phyloP scores from a whole-genome alignment of 2,797 vertebrate genomes.

The Poecilia wingei region DNA sequence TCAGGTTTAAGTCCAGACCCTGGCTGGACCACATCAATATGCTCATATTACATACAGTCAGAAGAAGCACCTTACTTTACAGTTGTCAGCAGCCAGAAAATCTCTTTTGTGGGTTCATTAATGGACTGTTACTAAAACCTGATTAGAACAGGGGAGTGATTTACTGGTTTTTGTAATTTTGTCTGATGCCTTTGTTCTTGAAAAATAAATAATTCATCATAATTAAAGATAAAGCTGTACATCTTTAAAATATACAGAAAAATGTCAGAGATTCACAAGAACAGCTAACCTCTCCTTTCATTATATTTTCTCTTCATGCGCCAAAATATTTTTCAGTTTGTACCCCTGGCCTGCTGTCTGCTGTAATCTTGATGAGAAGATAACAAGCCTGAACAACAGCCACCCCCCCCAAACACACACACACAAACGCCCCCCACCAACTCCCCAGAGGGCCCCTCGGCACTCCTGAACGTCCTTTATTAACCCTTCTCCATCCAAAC shows the following conservation, averaged over 20 bases:
- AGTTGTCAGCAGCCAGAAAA: constrained; percentile 21
- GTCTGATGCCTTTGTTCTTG: background rate
- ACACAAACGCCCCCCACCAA: constrained; percentile 18
- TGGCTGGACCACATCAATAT: background rate
- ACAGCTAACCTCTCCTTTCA: constrained; percentile 36
- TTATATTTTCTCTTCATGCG: constrained; percentile 49
- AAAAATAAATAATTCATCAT: background rate
- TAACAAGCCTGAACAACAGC: constrained; percentile 51
- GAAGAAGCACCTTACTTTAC: constrained; percentile 8
- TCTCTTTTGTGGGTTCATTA: constrained; percentile 49
- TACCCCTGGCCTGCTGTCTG: constrained; percentile 38
- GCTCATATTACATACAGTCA: background rate
- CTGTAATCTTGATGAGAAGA: constrained; percentile 65
- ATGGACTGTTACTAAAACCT: constrained; percentile 53
- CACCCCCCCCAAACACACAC: background rate
- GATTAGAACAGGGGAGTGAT: constrained; percentile 55
- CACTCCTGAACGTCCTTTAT: constrained; percentile 53
- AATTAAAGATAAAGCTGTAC: background rate
- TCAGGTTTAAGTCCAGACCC: background rate
- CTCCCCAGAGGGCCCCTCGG: constrained; percentile 23
- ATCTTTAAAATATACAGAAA: constrained; percentile 12
- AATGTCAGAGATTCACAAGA: constrained; percentile 13
- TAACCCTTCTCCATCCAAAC: constrained; percentile 54
- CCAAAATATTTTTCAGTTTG: constrained; percentile 46
- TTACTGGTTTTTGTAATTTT: constrained; percentile 6